Evolutionary conservation across 2,888 invertebrate genomes (phyloP).

Genomic region (Lasioglossum lativentre): DNA sequence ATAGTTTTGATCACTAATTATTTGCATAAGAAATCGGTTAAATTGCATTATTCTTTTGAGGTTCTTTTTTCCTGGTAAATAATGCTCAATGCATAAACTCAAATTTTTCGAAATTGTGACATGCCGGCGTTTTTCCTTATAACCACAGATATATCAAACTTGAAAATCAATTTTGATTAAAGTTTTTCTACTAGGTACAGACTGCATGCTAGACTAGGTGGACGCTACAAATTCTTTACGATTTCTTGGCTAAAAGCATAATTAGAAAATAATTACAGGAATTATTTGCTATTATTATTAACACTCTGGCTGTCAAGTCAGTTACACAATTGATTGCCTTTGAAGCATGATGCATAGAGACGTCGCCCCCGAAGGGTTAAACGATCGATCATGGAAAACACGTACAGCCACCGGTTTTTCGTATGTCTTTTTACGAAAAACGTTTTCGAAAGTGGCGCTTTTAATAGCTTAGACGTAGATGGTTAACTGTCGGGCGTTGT

Average conservation of each 20-base stretch:
- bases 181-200: not conserved
- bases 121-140: too few relatives aligned
- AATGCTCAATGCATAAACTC: too few relatives aligned
- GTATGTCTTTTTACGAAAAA: not conserved
- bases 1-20: too few relatives aligned
- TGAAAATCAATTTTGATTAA: not conserved
- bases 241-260: not conserved
- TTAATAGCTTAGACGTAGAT: conserved; percentile 10
- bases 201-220: not conserved
- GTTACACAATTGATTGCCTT: not conserved
- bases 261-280: not conserved
- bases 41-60: too few relatives aligned
- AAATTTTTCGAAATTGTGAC: too few relatives aligned
- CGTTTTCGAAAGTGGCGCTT: conserved; percentile 16
- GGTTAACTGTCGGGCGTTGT: conserved; percentile 26
- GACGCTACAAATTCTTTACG: not conserved
- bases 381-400: not conserved
- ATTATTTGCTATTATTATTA: not conserved
- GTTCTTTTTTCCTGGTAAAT: too few relatives aligned
- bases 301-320: not conserved
- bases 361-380: not conserved
- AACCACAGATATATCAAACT: not conserved
- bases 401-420: not conserved
- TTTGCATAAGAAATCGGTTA: too few relatives aligned
- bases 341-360: not conserved